These are phyloP conservation scores for Pherbina coryleti DNA, from an alignment of 2,888 invertebrate genomes.

Conservation along the genomic window DNA sequence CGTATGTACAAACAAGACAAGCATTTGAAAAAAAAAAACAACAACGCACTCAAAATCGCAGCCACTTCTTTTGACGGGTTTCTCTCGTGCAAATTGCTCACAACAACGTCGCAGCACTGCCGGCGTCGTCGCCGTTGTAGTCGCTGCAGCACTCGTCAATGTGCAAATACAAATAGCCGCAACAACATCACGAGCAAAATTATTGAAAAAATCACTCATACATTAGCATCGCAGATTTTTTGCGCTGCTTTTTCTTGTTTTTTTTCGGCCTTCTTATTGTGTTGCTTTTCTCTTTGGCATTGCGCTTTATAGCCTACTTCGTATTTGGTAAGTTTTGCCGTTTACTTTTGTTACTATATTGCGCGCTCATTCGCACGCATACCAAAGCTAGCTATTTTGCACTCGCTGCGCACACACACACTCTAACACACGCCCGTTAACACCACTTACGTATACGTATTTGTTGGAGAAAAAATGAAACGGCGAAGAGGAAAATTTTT, in stretches of 20 bases:
- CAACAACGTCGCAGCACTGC: neutral
- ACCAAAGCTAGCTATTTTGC: slow-evolving; percentile 31
- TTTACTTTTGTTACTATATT: neutral
- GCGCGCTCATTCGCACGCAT: slow-evolving; percentile 30
- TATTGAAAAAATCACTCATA: slow-evolving; percentile 21
- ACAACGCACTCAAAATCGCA: slow-evolving; percentile 1
- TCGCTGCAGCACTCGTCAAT: neutral
- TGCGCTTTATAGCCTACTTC: slow-evolving; percentile 33
- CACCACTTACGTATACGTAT: slow-evolving; percentile 52
- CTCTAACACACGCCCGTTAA: slow-evolving; percentile 44
- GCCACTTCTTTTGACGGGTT: neutral
- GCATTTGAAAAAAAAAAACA: neutral
- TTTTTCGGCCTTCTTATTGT: slow-evolving; percentile 15
- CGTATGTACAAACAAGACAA: neutral
- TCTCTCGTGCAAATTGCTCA: neutral
- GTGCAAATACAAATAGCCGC: slow-evolving; percentile 24
- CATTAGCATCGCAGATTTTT: slow-evolving; percentile 28
- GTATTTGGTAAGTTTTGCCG: slow-evolving; percentile 13
- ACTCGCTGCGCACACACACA: slow-evolving; percentile 23
- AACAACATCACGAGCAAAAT: neutral
- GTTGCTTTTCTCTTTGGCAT: neutral
- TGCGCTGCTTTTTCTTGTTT: slow-evolving; percentile 25
- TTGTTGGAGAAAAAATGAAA: slow-evolving; percentile 47
- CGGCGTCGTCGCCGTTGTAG: neutral
- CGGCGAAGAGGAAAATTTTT: slow-evolving; percentile 57